Conservation (phyloP, 2,888 invertebrate genomes). For the Griposia aprilina region DNA sequence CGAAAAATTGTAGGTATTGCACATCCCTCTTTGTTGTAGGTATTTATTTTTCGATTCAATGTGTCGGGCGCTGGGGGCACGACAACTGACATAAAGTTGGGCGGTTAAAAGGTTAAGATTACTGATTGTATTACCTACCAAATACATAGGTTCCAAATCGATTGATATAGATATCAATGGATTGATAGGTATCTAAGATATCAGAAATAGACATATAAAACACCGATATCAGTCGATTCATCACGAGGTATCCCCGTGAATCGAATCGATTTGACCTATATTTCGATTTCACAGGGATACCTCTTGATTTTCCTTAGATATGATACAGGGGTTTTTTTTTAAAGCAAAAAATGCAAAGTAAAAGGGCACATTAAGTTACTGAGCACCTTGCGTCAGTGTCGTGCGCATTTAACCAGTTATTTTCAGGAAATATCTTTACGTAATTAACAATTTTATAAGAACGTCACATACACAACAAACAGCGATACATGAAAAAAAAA, state of each 20-base stretch:
- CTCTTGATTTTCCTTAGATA: not conserved
- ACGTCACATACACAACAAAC: not conserved
- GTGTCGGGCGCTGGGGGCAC: no score
- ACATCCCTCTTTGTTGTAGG: no score
- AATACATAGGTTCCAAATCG: not conserved
- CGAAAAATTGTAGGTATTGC: no score
- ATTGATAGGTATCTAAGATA: not conserved
- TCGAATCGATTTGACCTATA: no score
- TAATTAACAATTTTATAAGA: not conserved
- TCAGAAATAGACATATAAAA: no score
- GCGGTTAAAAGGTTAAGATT: no score
- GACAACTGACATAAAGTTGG: no score
- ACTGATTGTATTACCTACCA: not conserved
- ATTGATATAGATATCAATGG: not conserved
- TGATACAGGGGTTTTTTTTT: no score
- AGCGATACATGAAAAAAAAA: no score
- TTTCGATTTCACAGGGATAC: no score
- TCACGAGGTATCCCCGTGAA: not conserved
- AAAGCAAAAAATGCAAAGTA: not conserved
- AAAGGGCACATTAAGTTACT: not conserved
- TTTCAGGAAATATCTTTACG: conserved; percentile 25
- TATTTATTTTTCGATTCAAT: no score
- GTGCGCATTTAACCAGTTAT: not conserved
- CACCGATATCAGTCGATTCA: not conserved
- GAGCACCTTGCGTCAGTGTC: conserved; percentile 22